These are phyloP conservation scores for Himalopsyche japonica DNA, from an alignment of 2,888 invertebrate genomes.

Conservation along the genomic window DNA sequence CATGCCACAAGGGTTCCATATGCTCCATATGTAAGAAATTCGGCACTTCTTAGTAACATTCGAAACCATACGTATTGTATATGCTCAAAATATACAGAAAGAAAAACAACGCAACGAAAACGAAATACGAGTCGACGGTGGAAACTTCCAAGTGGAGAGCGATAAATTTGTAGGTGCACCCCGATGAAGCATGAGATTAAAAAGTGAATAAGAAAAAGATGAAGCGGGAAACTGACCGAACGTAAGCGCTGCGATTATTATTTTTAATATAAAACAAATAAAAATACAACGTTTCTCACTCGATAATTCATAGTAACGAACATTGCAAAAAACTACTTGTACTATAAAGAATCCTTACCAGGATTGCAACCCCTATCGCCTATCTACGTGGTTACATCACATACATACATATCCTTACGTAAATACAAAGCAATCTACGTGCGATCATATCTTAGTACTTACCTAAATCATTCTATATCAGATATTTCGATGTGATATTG, in stretches of 20 bases:
- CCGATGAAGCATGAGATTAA: not conserved
- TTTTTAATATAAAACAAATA: too few species aligned
- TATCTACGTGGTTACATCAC: too few species aligned
- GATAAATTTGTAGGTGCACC: not conserved
- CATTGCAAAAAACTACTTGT: too few species aligned
- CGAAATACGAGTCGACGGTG: not conserved
- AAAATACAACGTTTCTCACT: too few species aligned
- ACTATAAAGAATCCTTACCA: too few species aligned
- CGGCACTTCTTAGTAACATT: too few species aligned
- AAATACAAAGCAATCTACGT: not conserved
- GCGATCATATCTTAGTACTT: not conserved
- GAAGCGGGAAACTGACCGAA: not conserved
- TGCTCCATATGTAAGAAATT: too few species aligned
- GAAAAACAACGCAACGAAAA: not conserved
- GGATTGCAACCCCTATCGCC: too few species aligned
- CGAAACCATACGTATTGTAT: too few species aligned
- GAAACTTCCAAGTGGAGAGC: not conserved
- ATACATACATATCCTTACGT: not conserved
- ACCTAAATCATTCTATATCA: not conserved
- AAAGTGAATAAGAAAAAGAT: not conserved
- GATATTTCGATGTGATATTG: not conserved
- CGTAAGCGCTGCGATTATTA: not conserved
- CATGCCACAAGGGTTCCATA: too few species aligned
- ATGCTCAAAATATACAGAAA: too few species aligned
- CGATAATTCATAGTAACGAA: too few species aligned